phyloP scores from a whole-genome alignment of 2,888 invertebrate genomes.

The Drosophila mayaguana region DNA sequence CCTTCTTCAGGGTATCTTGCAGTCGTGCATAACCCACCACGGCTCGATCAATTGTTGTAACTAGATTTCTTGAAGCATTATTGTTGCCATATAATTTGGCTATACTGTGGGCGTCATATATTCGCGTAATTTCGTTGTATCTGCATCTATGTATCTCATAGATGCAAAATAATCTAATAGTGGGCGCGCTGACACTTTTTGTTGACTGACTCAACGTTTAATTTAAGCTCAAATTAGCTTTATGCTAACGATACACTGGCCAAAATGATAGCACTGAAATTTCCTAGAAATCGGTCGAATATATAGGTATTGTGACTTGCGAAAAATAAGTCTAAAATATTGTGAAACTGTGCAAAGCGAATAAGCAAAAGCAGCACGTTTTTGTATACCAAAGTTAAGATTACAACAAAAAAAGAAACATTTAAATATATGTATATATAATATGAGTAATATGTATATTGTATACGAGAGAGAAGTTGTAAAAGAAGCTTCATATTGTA shows the following conservation, averaged over 20 bases:
- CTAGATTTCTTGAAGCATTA: constrained; percentile 20
- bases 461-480: background rate
- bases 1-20: background rate
- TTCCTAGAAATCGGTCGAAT: background rate
- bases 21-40: background rate
- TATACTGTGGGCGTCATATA: constrained; percentile 43
- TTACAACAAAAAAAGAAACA: constrained; percentile 14
- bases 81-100: constrained; percentile 57
- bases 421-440: background rate
- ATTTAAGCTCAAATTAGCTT: constrained; percentile 40
- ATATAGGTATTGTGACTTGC: background rate
- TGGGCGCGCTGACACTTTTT: constrained; percentile 56
- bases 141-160: constrained; percentile 46
- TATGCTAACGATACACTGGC: constrained; percentile 52
- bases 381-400: constrained; percentile 17
- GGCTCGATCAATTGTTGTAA: background rate
- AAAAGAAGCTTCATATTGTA: background rate
- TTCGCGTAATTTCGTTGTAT: constrained; percentile 37
- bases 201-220: constrained; percentile 41
- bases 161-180: constrained; percentile 50
- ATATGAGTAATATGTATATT: background rate
- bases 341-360: background rate
- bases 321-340: background rate
- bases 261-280: background rate
- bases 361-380: constrained; percentile 28